Evolutionary conservation across 1,140 invertebrate species (phyloP).

Genomic region (Drosophila mauritiana): DNA sequence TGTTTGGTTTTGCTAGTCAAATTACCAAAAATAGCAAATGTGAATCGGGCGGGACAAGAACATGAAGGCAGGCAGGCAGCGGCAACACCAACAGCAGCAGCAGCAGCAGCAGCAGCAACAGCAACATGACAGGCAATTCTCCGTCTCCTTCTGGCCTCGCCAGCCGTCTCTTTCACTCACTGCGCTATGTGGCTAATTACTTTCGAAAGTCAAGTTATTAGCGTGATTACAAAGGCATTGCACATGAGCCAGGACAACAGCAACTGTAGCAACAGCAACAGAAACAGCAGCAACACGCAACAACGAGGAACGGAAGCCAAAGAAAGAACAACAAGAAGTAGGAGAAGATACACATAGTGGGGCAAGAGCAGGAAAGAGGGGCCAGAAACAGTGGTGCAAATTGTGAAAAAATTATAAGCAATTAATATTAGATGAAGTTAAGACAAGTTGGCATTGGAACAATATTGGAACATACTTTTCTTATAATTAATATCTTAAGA

Average conservation of each 20-base stretch:
- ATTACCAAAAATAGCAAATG: conserved; percentile 71
- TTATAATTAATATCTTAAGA: neutral
- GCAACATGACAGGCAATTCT: conserved; percentile 58
- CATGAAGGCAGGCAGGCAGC: conserved; percentile 10
- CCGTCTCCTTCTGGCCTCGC: conserved; percentile 2
- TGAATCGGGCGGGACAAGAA: conserved; percentile 19
- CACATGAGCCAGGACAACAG: conserved; percentile 53
- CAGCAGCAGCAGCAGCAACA: conserved; percentile 34
- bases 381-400: conserved; percentile 6
- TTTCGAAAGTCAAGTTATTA: conserved; percentile 83
- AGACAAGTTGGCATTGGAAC: no score
- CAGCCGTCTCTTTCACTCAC: conserved; percentile 5
- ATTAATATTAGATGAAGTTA: no score
- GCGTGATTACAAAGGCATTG: conserved; percentile 82
- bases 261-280: conserved; percentile 29
- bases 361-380: neutral
- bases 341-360: conserved; percentile 9
- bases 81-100: conserved; percentile 28
- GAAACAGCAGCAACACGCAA: conserved; percentile 30
- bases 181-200: conserved; percentile 82
- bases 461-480: no score
- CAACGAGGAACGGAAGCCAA: conserved; percentile 30
- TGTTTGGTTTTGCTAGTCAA: conserved; percentile 66
- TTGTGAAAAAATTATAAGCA: neutral
- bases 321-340: conserved; percentile 27